phyloP scores from a whole-genome alignment of 2,113 vertebrate species.

The Condylura cristata region DNA sequence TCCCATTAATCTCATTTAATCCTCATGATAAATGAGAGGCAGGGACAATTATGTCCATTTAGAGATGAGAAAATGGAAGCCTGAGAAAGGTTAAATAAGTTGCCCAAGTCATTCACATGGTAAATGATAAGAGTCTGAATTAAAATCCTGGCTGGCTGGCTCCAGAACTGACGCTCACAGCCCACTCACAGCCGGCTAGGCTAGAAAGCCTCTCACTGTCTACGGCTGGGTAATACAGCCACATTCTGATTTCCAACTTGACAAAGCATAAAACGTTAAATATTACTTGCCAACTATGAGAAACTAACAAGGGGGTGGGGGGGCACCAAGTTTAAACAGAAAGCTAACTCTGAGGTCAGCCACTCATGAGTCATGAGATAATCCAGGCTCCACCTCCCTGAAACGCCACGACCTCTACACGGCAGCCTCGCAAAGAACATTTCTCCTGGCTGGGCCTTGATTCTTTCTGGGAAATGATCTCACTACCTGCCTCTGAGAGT shows the following conservation, averaged over 20 bases:
- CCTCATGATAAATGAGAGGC: neutral
- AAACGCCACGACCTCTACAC: neutral
- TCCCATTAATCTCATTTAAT: conserved; percentile 25
- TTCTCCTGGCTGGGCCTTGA: neutral
- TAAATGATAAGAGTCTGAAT: neutral
- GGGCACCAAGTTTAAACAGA: neutral
- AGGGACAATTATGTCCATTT: neutral
- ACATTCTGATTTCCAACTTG: neutral
- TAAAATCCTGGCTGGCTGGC: conserved; percentile 19
- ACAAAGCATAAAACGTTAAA: neutral
- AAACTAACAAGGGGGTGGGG: neutral
- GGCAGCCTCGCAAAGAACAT: neutral
- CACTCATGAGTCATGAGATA: conserved; percentile 6
- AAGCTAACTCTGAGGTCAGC: neutral
- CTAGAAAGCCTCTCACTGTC: neutral
- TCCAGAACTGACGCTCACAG: neutral
- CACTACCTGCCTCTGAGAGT: neutral
- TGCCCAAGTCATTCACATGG: conserved; percentile 45
- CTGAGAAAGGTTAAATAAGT: conserved; percentile 46
- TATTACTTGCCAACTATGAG: neutral
- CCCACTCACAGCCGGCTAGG: too few species aligned
- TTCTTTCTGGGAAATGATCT: neutral
- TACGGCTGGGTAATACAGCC: neutral
- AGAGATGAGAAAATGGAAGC: conserved; percentile 44
- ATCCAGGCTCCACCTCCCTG: neutral